phyloP scores from a whole-genome alignment of 2,888 invertebrate genomes.

The Oxystoma pomonae region DNA sequence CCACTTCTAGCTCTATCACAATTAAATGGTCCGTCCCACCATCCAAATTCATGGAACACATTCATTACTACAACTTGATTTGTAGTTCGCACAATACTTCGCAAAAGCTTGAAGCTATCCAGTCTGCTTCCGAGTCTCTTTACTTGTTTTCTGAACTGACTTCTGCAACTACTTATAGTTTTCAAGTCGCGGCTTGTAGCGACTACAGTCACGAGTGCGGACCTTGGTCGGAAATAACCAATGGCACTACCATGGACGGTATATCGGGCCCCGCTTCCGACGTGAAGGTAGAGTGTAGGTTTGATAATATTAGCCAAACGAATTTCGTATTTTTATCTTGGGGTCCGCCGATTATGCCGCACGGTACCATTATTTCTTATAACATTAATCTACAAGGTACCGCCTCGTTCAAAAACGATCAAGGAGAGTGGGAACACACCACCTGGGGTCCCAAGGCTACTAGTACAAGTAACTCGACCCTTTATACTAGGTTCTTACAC shows the following conservation, averaged over 20 bases:
- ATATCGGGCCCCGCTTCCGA: constrained; percentile 70
- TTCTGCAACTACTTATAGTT: constrained; percentile 76
- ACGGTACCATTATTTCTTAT: constrained; percentile 77
- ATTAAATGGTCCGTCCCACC: constrained; percentile 75
- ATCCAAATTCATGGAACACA: constrained; percentile 59
- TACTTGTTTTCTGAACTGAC: constrained; percentile 76
- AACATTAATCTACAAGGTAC: constrained; percentile 57
- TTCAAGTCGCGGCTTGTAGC: constrained; percentile 78
- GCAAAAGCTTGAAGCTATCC: constrained; percentile 56
- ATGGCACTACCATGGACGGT: constrained; percentile 81
- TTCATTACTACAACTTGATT: constrained; percentile 71
- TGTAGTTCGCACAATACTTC: constrained; percentile 55
- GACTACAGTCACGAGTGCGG: constrained; percentile 73
- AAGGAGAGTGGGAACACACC: constrained; percentile 50
- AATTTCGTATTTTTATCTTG: constrained; percentile 68
- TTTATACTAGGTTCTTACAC: constrained; percentile 59
- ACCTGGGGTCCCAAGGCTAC: constrained; percentile 59
- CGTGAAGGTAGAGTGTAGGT: constrained; percentile 62
- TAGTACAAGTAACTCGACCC: constrained; percentile 52
- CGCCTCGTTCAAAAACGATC: constrained; percentile 53
- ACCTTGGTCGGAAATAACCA: constrained; percentile 70
- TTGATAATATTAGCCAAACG: constrained; percentile 55
- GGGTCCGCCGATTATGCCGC: constrained; percentile 67
- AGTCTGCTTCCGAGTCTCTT: constrained; percentile 63
- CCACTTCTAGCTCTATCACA: constrained; percentile 68